Evolutionary conservation across 2,888 invertebrate genomes (phyloP), one percentile per base, ranked within the genome.

Genomic region (Zygaena filipendulae): DNA sequence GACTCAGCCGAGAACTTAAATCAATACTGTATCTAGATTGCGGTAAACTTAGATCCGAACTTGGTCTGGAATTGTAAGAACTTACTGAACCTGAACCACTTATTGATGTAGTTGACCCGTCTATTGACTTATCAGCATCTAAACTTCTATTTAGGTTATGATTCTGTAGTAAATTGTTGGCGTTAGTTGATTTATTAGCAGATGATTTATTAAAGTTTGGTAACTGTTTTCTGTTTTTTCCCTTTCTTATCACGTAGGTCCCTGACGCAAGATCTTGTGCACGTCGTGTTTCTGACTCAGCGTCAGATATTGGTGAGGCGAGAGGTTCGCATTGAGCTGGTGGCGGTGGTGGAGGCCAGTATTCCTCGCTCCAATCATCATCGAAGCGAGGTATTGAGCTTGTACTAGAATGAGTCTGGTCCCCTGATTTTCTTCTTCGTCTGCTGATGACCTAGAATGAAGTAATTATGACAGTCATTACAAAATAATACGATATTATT

Each of bases 171-270:
- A 81, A 51, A 36, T 61, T 64, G 36, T 46, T 59, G 2, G 61
- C 40, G 30, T 59, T 70, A 11, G 54, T 43, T 36, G 62, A 52
- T 50, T 79, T 80, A 41, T 79, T 84, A 12, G 63, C 62, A 8
- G 82, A 62, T 26, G 80, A 82, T 49, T 81, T 82, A 40, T 68
- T 69, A 45, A 83, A 74, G 39, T 82, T 84, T 3, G 84, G 84
- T 42, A 90, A 60, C 28, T 86, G 82, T 54, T 87, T 87, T 25
- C 89, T 72, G 42, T 87, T 87, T 49, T 88, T 85, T 25, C 90
- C 89, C 38, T 88, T 85, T 23, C 92, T 80, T 35, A 92, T 89
- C 20, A 92, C 86, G 53, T 92, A 92, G n/a, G 92, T 92, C 14
- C 91, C 91, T 36, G 84, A 67, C 3, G 69, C 62, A 21, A 68